A percentile compares a stretch with the other conserved stretches of the same genome.
Conservation (phyloP, 2,113 vertebrate genomes). For the Galemys pyrenaicus region DNA sequence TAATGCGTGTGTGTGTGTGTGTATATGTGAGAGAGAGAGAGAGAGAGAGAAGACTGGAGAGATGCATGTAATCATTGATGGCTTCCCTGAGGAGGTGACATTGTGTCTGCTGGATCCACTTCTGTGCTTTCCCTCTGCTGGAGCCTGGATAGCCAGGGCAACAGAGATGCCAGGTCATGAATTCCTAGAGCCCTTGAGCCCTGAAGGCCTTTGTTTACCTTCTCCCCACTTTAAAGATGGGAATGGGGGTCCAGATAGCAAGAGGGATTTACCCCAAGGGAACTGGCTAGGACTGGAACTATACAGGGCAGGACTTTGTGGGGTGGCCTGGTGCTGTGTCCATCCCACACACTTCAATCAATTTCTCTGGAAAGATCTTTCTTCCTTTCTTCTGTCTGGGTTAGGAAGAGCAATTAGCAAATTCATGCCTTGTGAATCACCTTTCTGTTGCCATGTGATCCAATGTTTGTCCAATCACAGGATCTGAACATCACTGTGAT, state of each 20-base stretch:
- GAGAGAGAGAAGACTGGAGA: background rate
- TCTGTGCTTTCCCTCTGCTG: background rate
- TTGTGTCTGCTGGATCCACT: background rate
- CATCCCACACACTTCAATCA: background rate
- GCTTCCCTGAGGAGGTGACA: background rate
- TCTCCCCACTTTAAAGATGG: background rate
- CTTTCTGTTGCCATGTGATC: constrained; percentile 18
- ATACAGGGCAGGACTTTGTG: background rate
- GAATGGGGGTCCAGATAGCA: background rate
- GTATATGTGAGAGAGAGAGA: background rate
- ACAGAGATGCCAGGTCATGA: background rate
- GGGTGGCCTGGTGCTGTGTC: background rate
- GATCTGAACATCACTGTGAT: background rate
- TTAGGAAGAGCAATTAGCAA: constrained; percentile 50
- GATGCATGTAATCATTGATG: background rate
- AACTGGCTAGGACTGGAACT: background rate
- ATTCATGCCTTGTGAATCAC: background rate
- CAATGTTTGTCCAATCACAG: background rate
- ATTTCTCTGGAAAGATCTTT: constrained; percentile 9
- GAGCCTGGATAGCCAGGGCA: background rate
- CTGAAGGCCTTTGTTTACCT: background rate
- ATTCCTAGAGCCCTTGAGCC: constrained; percentile 30
- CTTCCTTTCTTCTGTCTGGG: constrained; percentile 36
- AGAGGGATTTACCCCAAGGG: background rate
- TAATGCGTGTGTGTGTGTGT: too few relatives aligned